Conservation (phyloP, 2,797 vertebrate genomes). For the Macropodus opercularis region DNA sequence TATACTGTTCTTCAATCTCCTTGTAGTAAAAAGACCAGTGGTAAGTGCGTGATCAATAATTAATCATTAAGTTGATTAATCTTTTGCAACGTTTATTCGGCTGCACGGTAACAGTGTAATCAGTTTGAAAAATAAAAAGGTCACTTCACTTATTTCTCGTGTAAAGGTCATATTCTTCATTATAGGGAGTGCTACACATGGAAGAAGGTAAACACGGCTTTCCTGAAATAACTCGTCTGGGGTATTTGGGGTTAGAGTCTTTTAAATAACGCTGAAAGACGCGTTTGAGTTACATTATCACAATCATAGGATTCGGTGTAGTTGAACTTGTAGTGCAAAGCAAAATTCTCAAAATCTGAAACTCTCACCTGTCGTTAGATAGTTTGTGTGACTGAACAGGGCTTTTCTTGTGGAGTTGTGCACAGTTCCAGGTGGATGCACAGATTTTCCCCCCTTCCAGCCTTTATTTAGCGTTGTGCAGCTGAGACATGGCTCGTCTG, state of each 20-base stretch:
- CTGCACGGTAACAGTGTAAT: not conserved
- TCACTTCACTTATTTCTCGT: not conserved
- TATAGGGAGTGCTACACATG: too few species aligned
- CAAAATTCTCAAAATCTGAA: not conserved
- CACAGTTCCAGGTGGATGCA: constrained; percentile 47
- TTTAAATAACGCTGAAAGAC: too few species aligned
- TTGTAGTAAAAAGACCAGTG: not conserved
- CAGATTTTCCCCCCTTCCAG: constrained; percentile 50
- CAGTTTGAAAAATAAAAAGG: not conserved
- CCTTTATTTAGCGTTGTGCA: constrained; percentile 48
- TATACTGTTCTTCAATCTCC: not conserved
- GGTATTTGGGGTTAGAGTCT: not conserved
- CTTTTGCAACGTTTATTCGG: not conserved
- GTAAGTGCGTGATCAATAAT: not conserved
- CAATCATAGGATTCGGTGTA: too few species aligned
- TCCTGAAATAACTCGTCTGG: not conserved
- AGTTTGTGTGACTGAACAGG: constrained; percentile 15
- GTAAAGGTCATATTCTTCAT: constrained; percentile 2
- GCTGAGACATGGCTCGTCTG: constrained; percentile 73
- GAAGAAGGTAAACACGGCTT: not conserved
- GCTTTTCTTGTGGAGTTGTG: constrained; percentile 10
- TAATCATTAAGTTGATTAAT: not conserved
- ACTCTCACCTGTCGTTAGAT: not conserved
- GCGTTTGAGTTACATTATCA: too few species aligned
- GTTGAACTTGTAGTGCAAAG: too few species aligned